Conservation (phyloP, 2,113 vertebrate genomes). For the Takifugu bimaculatus region DNA sequence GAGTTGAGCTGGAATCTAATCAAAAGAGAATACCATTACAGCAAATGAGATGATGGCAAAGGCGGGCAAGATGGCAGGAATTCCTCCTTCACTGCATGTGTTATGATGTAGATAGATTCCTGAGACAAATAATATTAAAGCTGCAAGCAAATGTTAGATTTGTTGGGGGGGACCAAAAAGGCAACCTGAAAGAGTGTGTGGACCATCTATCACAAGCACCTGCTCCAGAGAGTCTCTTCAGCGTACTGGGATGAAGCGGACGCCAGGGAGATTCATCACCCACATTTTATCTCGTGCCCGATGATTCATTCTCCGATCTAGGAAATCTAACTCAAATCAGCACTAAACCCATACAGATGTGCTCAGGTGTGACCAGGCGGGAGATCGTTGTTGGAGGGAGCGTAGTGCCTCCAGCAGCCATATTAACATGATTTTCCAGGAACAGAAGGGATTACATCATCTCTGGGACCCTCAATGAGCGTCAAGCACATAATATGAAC, state of each 20-base stretch:
- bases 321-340: neutral
- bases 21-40: slow-evolving; percentile 61
- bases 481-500: slow-evolving; percentile 17
- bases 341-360: slow-evolving; percentile 10
- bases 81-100: slow-evolving; percentile 33
- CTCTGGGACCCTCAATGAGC: slow-evolving; percentile 10
- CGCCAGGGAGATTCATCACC: neutral
- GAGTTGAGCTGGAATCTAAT: slow-evolving; percentile 56
- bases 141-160: slow-evolving; percentile 8
- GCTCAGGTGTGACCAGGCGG: slow-evolving; percentile 29
- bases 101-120: slow-evolving; percentile 11
- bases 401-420: slow-evolving; percentile 32
- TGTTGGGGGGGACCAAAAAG: too few species aligned
- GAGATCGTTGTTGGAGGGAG: slow-evolving; percentile 18
- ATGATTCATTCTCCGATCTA: slow-evolving; percentile 36
- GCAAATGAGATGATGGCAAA: slow-evolving; percentile 62
- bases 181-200: slow-evolving; percentile 5
- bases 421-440: slow-evolving; percentile 33
- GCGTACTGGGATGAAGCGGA: neutral
- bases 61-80: slow-evolving; percentile 32
- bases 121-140: too few species aligned
- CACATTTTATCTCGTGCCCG: slow-evolving; percentile 40
- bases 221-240: neutral
- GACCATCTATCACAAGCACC: neutral
- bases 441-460: slow-evolving; percentile 53